Evolutionary conservation across 1,140 invertebrate species (phyloP), one percentile per base, ranked within the genome.

Genomic region (Macrobrachium nipponense): DNA sequence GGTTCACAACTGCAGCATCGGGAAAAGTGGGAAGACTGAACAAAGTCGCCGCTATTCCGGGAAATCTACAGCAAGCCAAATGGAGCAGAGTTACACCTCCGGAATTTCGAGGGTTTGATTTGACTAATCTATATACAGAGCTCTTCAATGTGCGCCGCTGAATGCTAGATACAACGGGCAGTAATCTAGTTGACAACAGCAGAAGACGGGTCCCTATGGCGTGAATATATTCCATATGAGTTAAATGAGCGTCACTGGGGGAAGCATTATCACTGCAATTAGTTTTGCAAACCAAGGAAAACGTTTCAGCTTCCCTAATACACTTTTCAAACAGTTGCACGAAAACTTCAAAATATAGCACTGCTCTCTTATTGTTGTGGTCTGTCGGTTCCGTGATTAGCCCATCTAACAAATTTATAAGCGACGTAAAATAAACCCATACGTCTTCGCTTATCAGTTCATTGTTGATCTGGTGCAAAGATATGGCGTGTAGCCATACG

Each of bases 391-490:
- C 96, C 14, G 94, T 95, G 90, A 97, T 95, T 96, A 98, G 98
- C 90, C 97, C 98, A 81, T 95, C 96, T 92, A 99, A 99, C 1
- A 99, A 93, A 92, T 99, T 97, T 5, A 96, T 97, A 91, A 99
- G 98, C 88, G 96, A 97, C 90, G 97, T 95, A 36, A 98, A 93
- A 84, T 95, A 96, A 90, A 95, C 97, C 91, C 98, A 97, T 15
- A 97, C 98, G 95, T 98, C 97, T 7, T 96, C 96, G 91, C 96
- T 97, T 12, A 98, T 92, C n/a, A 97, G 95, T 89, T 97, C 96
- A 78, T 98, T 92, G 92, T 97, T 97, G 85, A 94, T 95, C 90
- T 98, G 97, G 91, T 98, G 97, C 95, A 98, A 98, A 90, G 98
- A 97, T 14, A 99, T 92, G 18, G 97, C 97, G 91, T 98, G 98